Evolutionary conservation across 1,140 invertebrate species (phyloP).

Genomic region (Heliconius himera): DNA sequence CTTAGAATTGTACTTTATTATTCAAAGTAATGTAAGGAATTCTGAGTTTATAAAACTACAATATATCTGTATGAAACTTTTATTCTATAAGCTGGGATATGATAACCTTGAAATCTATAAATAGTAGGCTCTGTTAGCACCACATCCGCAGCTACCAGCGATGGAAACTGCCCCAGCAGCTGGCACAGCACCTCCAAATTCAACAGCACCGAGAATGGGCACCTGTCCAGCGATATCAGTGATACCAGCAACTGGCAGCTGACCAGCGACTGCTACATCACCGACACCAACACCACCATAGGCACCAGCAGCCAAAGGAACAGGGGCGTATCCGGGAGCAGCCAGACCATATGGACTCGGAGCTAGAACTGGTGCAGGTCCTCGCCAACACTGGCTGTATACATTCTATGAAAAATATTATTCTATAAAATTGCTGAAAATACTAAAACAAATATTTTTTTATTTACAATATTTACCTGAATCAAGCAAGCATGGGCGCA

Average conservation of each 20-base stretch:
- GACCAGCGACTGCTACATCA: slow-evolving; percentile 48
- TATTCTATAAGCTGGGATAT: no score
- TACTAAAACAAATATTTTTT: no score
- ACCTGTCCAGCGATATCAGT: slow-evolving; percentile 51
- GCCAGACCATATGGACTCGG: not conserved
- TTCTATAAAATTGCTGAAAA: not conserved
- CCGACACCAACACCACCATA: slow-evolving; percentile 55
- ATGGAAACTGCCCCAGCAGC: slow-evolving; percentile 56
- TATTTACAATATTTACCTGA: not conserved
- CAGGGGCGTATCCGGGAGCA: not conserved
- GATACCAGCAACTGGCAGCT: slow-evolving; percentile 51
- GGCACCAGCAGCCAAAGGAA: slow-evolving; percentile 4
- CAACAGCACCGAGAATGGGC: slow-evolving; percentile 44
- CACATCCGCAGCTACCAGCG: slow-evolving; percentile 50
- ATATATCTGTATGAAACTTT: no score
- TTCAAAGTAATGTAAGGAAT: no score
- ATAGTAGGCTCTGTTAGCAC: slow-evolving; percentile 27
- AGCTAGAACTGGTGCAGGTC: slow-evolving; percentile 20
- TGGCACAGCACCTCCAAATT: slow-evolving; percentile 48
- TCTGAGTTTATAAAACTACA: no score
- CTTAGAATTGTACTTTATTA: no score
- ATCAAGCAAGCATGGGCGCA: not conserved
- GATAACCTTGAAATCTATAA: not conserved
- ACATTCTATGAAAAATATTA: slow-evolving; percentile 23
- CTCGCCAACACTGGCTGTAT: slow-evolving; percentile 18